Evolutionary conservation across 2,797 vertebrate genomes (phyloP), one percentile per base, ranked within the genome.

Genomic region (Fringilla coelebs): DNA sequence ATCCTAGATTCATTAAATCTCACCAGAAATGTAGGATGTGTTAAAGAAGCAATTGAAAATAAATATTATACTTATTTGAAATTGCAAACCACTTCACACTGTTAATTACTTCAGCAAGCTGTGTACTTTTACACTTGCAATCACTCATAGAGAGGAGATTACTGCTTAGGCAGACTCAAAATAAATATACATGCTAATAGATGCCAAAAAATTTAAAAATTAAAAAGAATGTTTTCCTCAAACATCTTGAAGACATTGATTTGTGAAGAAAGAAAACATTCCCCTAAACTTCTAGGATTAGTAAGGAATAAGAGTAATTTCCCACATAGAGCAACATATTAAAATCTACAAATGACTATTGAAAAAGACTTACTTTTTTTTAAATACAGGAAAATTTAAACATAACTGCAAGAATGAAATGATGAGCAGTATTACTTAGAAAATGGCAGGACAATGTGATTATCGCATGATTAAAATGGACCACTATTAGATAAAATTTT

Each of bases 21-120:
- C 55, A 40, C 49, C 25, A 90, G 46, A 80, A 94, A 87, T 26
- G 11, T 46, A 36, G 49, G 68, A 63, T 67, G 58, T 63, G 31
- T 48, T 79, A 91, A 90, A 91, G 61, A 65, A 94, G 58, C 60
- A 75, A 91, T 66, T 82, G 85, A 83, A 93, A 96, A 94, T 93
- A 96, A 95, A 93, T 92, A 93, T 87, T 90, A 90, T 71, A 88
- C 75, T 91, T 90, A 63, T 58, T 81, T 84, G 63, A 94, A 94
- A 96, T 96, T 96, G 82, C 80, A 94, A 94, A 87, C 83, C 93
- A 90, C 90, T 95, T 96, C 91, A 94, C 70, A 68, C 66, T 93
- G 79, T 74, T 96, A 95, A 96, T 93, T 95, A 80, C 77, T 93
- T 89, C 43, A 87, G 79, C 80, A 89, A 96, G 91, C 66, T 73